Percentiles rank a stretch among this genome's conserved stretches.
Conservation (phyloP, 2,797 vertebrate species). For the Clarias pachynema region DNA sequence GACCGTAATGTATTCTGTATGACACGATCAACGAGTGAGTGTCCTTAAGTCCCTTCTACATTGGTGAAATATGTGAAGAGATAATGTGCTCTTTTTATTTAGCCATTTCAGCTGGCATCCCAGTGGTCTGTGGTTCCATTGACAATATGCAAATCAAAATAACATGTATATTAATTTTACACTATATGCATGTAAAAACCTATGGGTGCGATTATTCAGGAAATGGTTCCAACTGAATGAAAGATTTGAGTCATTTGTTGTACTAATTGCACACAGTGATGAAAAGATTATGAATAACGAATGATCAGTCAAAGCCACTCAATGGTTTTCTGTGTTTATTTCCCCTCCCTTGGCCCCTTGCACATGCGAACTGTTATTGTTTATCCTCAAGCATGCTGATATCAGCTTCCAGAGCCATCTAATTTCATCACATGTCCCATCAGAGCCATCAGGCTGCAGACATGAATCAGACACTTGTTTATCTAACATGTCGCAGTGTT, state of each 20-base stretch:
- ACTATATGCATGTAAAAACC: neutral
- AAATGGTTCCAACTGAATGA: neutral
- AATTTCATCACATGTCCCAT: constrained; percentile 80
- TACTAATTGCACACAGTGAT: neutral
- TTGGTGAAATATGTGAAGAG: neutral
- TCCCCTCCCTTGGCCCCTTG: constrained; percentile 44
- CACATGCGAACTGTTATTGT: constrained; percentile 22
- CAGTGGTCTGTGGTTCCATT: neutral
- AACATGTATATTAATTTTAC: neutral
- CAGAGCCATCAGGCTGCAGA: constrained; percentile 72
- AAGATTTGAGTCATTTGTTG: neutral
- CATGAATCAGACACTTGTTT: constrained; percentile 74
- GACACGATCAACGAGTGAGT: neutral
- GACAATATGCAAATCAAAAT: neutral
- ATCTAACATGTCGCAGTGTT: constrained; percentile 74
- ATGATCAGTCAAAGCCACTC: constrained; percentile 25
- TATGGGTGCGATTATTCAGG: neutral
- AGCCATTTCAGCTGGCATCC: neutral
- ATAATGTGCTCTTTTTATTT: neutral
- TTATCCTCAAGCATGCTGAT: constrained; percentile 55
- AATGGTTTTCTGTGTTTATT: constrained; percentile 39
- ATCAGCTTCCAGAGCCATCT: constrained; percentile 70
- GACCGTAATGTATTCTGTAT: neutral
- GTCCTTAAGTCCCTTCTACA: neutral
- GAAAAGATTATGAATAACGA: constrained; percentile 29